Evolutionary conservation across 2,797 vertebrate species (phyloP).

Genomic region (Leucoraja ocellata): DNA sequence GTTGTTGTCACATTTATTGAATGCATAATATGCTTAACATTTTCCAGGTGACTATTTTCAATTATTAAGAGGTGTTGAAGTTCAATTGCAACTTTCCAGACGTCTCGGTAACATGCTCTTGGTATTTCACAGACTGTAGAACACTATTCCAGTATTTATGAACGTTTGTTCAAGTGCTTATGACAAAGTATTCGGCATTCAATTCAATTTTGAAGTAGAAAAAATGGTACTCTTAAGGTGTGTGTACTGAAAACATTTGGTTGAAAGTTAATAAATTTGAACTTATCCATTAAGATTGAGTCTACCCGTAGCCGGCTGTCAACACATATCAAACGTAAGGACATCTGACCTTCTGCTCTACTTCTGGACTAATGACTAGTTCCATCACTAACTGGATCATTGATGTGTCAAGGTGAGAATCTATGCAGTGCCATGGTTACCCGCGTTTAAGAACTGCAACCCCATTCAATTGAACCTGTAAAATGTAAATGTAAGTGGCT

Average conservation of each 20-base stretch:
- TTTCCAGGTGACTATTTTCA: neutral
- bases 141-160: neutral
- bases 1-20: conserved; percentile 7
- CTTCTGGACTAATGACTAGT: too few relatives aligned
- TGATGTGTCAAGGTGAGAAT: too few relatives aligned
- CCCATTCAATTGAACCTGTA: too few relatives aligned
- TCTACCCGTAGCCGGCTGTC: too few relatives aligned
- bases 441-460: too few relatives aligned
- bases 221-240: neutral
- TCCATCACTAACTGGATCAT: too few relatives aligned
- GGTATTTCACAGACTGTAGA: neutral
- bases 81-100: neutral
- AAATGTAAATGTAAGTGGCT: too few relatives aligned
- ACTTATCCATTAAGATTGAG: neutral
- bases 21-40: neutral
- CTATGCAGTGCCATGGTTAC: too few relatives aligned
- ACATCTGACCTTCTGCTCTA: too few relatives aligned
- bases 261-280: neutral
- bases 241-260: neutral
- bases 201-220: neutral
- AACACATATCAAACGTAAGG: too few relatives aligned
- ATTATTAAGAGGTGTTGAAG: neutral
- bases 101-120: neutral
- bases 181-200: neutral
- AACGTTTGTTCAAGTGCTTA: neutral